A percentile compares a stretch with the other conserved stretches of the same genome.
Conservation (phyloP, 2,113 vertebrate genomes). For the Jacana jacana region DNA sequence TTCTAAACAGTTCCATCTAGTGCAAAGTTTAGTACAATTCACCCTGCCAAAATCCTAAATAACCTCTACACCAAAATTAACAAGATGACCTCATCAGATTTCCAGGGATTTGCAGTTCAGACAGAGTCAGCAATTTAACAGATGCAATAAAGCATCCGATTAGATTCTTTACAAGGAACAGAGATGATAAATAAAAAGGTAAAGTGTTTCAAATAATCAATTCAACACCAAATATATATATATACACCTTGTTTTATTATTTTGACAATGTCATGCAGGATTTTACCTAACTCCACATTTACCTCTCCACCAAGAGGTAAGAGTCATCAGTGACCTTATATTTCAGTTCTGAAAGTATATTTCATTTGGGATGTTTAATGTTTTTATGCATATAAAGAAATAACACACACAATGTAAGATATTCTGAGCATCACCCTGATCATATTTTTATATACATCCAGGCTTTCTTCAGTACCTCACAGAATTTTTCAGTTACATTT, state of each 20-base stretch:
- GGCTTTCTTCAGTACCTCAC: neutral
- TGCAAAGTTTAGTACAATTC: neutral
- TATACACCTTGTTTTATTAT: neutral
- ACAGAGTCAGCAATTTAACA: neutral
- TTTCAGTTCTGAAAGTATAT: neutral
- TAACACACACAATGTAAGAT: neutral
- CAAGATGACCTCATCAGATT: neutral
- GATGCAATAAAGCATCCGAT: neutral
- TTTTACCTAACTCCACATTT: neutral
- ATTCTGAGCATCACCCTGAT: neutral
- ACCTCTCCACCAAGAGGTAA: neutral
- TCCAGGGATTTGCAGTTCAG: constrained; percentile 14
- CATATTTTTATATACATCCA: neutral
- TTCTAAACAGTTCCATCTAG: neutral
- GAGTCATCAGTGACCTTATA: neutral
- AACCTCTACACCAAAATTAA: constrained; percentile 34
- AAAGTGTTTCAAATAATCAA: neutral
- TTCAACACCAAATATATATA: neutral
- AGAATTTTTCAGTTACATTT: neutral
- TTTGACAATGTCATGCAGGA: neutral
- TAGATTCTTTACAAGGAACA: neutral
- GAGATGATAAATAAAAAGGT: neutral
- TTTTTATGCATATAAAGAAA: neutral
- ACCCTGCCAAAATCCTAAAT: neutral
- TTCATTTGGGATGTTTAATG: neutral